phyloP scores from a whole-genome alignment of 1,140 invertebrate species.

The Polyergus mexicanus region DNA sequence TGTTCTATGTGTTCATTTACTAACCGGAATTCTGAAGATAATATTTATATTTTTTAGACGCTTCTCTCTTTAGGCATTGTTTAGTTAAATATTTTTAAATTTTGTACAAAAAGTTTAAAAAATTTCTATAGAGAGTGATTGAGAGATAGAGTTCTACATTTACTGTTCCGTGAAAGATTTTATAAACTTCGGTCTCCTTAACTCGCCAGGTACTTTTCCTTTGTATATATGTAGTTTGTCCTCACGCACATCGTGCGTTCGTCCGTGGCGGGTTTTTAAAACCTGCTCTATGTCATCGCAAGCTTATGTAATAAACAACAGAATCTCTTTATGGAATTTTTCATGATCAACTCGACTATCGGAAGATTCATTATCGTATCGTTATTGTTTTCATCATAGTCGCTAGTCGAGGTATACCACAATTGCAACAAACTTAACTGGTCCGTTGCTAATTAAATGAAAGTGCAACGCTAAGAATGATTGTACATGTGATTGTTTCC shows the following conservation, averaged over 20 bases:
- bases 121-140: background rate
- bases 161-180: background rate
- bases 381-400: background rate
- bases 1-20: background rate
- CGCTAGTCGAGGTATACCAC: background rate
- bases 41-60: background rate
- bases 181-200: slow-evolving; percentile 43
- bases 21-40: slow-evolving; percentile 13
- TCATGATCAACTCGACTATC: background rate
- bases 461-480: slow-evolving; percentile 20
- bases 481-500: slow-evolving; percentile 13
- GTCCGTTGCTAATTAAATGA: slow-evolving; percentile 38
- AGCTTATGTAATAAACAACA: slow-evolving; percentile 28
- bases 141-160: background rate
- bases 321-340: slow-evolving; percentile 20
- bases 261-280: slow-evolving; percentile 16
- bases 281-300: slow-evolving; percentile 23
- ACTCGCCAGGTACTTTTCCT: slow-evolving; percentile 42
- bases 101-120: background rate
- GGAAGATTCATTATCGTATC: background rate
- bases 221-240: slow-evolving; percentile 27
- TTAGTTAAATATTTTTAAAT: background rate
- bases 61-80: background rate
- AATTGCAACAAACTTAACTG: slow-evolving; percentile 25
- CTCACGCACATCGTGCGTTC: slow-evolving; percentile 22